These are phyloP conservation scores for Steatornis caripensis DNA, from an alignment of 2,113 vertebrate species.

Conservation along the genomic window DNA sequence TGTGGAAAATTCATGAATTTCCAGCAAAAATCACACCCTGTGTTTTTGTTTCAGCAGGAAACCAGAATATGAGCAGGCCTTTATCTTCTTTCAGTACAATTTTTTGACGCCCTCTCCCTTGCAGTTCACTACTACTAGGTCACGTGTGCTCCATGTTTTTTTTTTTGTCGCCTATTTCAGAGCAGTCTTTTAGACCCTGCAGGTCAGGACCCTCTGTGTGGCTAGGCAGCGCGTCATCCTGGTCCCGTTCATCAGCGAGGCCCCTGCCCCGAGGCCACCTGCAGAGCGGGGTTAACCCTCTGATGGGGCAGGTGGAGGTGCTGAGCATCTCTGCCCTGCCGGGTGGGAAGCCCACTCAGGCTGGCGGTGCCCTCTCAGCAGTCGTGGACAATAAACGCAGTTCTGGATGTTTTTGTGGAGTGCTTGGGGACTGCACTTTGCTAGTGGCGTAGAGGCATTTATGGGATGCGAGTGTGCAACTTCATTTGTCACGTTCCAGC, in stretches of 20 bases:
- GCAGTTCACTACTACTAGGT: neutral
- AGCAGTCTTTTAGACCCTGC: neutral
- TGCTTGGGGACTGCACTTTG: neutral
- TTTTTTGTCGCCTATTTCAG: neutral
- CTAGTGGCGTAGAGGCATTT: neutral
- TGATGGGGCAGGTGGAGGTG: neutral
- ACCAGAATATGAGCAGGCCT: neutral
- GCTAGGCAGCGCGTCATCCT: neutral
- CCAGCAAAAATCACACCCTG: slow-evolving; percentile 29
- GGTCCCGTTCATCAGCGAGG: neutral
- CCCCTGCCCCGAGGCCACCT: fast-evolving
- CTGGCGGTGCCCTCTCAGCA: neutral
- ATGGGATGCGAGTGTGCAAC: fast-evolving
- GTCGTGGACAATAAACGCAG: too few species aligned
- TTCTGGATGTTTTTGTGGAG: neutral
- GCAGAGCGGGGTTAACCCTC: neutral
- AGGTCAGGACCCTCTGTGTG: neutral
- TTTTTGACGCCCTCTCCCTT: neutral
- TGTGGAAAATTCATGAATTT: slow-evolving; percentile 55
- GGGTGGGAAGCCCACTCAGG: neutral
- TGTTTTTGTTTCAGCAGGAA: slow-evolving; percentile 19
- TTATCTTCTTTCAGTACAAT: neutral
- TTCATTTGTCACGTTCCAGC: neutral
- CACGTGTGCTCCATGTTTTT: neutral
- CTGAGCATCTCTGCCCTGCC: neutral